Conservation (phyloP, 2,113 vertebrate species). For the Hydrochoerus hydrochaeris region DNA sequence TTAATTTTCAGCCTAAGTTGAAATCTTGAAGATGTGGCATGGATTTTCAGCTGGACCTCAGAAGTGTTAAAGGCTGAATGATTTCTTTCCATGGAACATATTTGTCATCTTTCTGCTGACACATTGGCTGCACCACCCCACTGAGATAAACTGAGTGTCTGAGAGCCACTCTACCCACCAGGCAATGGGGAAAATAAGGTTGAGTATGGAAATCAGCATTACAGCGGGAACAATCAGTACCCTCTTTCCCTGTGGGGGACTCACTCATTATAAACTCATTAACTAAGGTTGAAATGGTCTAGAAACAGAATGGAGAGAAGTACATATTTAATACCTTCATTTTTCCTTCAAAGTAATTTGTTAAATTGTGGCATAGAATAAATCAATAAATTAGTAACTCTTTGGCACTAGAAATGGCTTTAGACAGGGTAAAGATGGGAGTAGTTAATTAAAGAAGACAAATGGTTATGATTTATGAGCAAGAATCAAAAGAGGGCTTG, state of each 20-base stretch:
- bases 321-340: neutral
- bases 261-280: slow-evolving; percentile 24
- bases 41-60: neutral
- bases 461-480: neutral
- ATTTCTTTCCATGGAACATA: neutral
- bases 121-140: neutral
- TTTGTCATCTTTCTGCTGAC: neutral
- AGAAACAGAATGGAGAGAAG: slow-evolving; percentile 2
- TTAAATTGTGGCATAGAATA: neutral
- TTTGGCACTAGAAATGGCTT: neutral
- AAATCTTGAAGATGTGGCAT: neutral
- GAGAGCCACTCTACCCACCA: neutral
- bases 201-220: neutral
- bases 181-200: slow-evolving; percentile 12
- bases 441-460: slow-evolving; percentile 13
- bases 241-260: neutral
- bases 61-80: neutral
- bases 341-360: neutral
- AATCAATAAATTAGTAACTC: neutral
- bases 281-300: neutral
- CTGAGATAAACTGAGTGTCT: neutral
- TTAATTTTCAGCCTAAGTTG: slow-evolving; percentile 1
- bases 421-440: neutral
- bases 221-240: neutral
- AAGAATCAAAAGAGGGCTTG: neutral